phyloP scores from a whole-genome alignment of 2,888 invertebrate genomes.

The Arenicola marina region DNA sequence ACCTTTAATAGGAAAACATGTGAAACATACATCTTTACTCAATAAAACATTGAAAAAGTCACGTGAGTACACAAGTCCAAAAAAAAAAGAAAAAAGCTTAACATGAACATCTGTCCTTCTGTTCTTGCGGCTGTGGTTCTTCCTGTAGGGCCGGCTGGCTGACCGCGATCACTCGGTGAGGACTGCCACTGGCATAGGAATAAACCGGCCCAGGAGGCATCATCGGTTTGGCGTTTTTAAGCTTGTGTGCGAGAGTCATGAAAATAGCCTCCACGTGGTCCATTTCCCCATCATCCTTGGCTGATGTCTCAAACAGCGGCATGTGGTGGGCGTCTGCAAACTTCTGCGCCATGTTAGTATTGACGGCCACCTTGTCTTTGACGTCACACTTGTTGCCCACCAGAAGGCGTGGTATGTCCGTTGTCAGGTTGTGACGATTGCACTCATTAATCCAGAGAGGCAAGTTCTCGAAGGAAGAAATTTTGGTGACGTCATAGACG shows the following conservation, averaged over 20 bases:
- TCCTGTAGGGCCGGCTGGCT: neutral
- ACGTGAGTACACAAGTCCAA: no score
- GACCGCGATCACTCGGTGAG: no score
- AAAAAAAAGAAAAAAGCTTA: no score
- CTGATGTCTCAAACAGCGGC: constrained; percentile 84
- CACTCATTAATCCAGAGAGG: constrained; percentile 79
- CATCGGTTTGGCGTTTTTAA: constrained; percentile 70
- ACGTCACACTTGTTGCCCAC: constrained; percentile 78
- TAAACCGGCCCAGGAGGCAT: constrained; percentile 47
- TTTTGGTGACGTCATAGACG: constrained; percentile 78
- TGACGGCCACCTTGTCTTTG: constrained; percentile 67
- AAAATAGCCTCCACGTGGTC: constrained; percentile 82
- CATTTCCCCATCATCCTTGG: constrained; percentile 73
- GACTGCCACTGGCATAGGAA: neutral
- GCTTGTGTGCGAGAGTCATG: constrained; percentile 79
- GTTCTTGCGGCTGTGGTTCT: neutral
- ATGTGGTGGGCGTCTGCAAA: constrained; percentile 65
- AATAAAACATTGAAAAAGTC: no score
- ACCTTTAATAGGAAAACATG: no score
- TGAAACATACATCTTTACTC: no score
- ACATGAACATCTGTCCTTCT: constrained; percentile 3
- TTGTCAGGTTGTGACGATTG: constrained; percentile 70
- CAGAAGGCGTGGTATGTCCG: constrained; percentile 70
- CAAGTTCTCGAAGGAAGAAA: constrained; percentile 70
- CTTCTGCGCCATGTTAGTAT: constrained; percentile 74